A percentile compares a stretch with the other conserved stretches of the same genome.
Evolutionary conservation across 1,140 invertebrate genomes (phyloP).

Genomic region (Drosophila serrata): DNA sequence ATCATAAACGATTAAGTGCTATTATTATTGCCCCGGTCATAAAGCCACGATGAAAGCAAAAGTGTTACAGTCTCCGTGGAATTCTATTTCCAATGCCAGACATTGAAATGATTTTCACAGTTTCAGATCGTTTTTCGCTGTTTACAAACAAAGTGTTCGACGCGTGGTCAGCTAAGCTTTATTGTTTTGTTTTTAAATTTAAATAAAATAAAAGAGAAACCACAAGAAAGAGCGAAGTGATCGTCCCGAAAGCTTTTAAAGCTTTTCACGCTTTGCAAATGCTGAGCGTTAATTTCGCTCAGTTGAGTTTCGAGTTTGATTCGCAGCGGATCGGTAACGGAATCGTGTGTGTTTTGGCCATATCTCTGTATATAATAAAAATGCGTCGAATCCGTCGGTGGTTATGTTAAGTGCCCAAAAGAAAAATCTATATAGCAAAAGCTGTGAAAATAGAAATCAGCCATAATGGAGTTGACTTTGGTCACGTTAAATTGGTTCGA

Average conservation of each 20-base stretch:
- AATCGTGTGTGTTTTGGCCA: slow-evolving; percentile 2
- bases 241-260: slow-evolving; percentile 43
- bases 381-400: slow-evolving; percentile 30
- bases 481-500: slow-evolving; percentile 74
- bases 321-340: slow-evolving; percentile 40
- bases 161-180: slow-evolving; percentile 55
- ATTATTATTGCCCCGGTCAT: slow-evolving; percentile 27
- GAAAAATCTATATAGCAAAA: slow-evolving; percentile 20
- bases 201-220: slow-evolving; percentile 17
- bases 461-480: slow-evolving; percentile 52
- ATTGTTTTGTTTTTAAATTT: not conserved
- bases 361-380: not conserved
- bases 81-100: slow-evolving; percentile 43
- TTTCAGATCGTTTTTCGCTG: slow-evolving; percentile 50
- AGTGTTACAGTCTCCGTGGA: slow-evolving; percentile 43
- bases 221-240: slow-evolving; percentile 1
- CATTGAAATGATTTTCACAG: slow-evolving; percentile 60
- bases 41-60: slow-evolving; percentile 61
- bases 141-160: slow-evolving; percentile 71
- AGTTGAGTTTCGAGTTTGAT: slow-evolving; percentile 57
- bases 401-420: slow-evolving; percentile 27
- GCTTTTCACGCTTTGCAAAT: slow-evolving; percentile 27
- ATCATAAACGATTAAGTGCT: slow-evolving; percentile 19
- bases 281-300: slow-evolving; percentile 17
- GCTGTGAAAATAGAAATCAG: slow-evolving; percentile 22